These are phyloP conservation scores for Salmo trutta DNA, from an alignment of 2,797 vertebrate species.

Conservation along the genomic window DNA sequence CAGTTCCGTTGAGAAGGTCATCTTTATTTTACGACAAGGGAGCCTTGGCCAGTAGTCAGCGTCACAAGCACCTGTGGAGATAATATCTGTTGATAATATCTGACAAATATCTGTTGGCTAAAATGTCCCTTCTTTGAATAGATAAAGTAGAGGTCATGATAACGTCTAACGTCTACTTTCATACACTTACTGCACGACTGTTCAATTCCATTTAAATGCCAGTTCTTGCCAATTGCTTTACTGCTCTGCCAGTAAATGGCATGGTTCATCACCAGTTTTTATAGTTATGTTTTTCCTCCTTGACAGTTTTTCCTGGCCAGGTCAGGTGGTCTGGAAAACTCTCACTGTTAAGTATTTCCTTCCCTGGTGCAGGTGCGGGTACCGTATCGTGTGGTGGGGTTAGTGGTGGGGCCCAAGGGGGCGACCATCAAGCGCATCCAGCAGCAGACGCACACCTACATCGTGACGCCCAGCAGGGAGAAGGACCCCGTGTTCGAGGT, in stretches of 20 bases:
- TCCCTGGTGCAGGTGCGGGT: slow-evolving; percentile 86
- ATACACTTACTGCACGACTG: not conserved
- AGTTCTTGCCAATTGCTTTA: not conserved
- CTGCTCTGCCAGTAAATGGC: not conserved
- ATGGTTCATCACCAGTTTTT: not conserved
- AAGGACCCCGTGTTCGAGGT: slow-evolving; percentile 97
- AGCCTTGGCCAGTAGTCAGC: no score
- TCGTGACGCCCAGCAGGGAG: slow-evolving; percentile 93
- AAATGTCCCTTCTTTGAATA: not conserved
- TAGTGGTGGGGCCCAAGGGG: slow-evolving; percentile 96
- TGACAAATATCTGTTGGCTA: not conserved
- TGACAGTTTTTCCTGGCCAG: not conserved
- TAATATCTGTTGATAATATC: no score
- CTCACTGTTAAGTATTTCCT: not conserved
- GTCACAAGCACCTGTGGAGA: not conserved
- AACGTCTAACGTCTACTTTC: not conserved
- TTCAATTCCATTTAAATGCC: not conserved
- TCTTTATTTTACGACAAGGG: not conserved
- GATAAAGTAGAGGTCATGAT: not conserved
- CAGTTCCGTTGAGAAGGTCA: not conserved
- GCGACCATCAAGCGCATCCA: slow-evolving; percentile 98
- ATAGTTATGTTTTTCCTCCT: not conserved
- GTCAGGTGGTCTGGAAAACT: no score
- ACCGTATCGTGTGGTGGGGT: slow-evolving; percentile 93
- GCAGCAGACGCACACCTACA: slow-evolving; percentile 97